Percentiles rank a stretch among this genome's conserved stretches.
Evolutionary conservation across 2,888 invertebrate species (phyloP).

Genomic region (Campoplex nolae): DNA sequence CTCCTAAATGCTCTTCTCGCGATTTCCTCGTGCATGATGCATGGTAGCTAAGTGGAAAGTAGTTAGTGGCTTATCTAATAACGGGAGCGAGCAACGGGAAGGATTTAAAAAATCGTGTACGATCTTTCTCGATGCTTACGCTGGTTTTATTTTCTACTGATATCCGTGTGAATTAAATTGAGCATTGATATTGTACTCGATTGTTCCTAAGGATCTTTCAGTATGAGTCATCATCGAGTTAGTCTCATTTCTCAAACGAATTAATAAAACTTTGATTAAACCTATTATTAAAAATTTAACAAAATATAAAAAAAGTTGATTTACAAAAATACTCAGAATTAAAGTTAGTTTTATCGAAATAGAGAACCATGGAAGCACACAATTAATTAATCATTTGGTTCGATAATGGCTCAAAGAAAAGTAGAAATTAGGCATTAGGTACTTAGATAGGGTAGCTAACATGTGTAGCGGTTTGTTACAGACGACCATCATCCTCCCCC

Average conservation of each 20-base stretch:
- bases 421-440: constrained; percentile 77
- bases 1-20: constrained; percentile 21
- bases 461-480: constrained; percentile 89
- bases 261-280: neutral
- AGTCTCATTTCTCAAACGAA: neutral
- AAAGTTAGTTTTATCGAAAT: neutral
- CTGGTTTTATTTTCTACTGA: constrained; percentile 45
- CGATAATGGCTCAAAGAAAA: constrained; percentile 49
- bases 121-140: constrained; percentile 40
- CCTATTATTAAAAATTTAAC: neutral
- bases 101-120: neutral
- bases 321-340: constrained; percentile 23
- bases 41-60: constrained; percentile 65
- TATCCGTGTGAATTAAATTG: constrained; percentile 39
- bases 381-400: constrained; percentile 13
- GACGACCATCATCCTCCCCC: constrained; percentile 99
- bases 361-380: neutral
- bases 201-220: constrained; percentile 42
- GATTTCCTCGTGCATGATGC: constrained; percentile 69
- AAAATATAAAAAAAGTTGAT: neutral
- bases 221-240: constrained; percentile 53
- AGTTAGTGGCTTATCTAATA: constrained; percentile 50
- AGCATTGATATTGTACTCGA: constrained; percentile 37
- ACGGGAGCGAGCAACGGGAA: constrained; percentile 55
- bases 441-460: constrained; percentile 83